Base-by-base conservation (phyloP, 2,888 invertebrate genomes). In the Arge pagana region DNA sequence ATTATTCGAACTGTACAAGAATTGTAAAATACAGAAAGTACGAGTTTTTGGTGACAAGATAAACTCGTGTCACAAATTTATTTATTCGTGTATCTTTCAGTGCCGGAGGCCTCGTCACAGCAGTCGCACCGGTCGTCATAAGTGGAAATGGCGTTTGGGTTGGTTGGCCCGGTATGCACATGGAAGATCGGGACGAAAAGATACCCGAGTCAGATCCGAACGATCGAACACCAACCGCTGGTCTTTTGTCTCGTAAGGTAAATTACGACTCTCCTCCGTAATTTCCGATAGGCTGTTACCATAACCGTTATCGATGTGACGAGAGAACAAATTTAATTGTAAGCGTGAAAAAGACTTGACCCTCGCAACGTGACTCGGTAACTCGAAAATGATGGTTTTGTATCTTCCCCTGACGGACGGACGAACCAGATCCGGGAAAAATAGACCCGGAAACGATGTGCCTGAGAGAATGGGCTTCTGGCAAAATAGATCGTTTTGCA, bases 31-130 rank as follows among this genome's bases (percentile, higher is more conserved):
- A n/a, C n/a, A n/a, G n/a, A n/a, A n/a, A n/a, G n/a, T n/a, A n/a
- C n/a, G n/a, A n/a, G n/a, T n/a, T n/a, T n/a, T n/a, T n/a, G n/a
- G n/a, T n/a, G n/a, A n/a, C n/a, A n/a, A n/a, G n/a, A n/a, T n/a
- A n/a, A n/a, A n/a, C n/a, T n/a, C n/a, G n/a, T n/a, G n/a, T n/a
- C n/a, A n/a, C n/a, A n/a, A 3, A 13, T 21, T 8, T 8, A 8
- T 4, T 33, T 3, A 18, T 35, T 36, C 28, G 53, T 51, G 45
- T 53, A 52, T 54, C 37, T 77, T 79, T 30, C 74, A 93, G 93
- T 76, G 93, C 93, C 71, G 93, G 93, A 53, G 93, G 93, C 50
- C 80, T 94, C 62, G 93, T 93, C 15, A 94, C 93, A 5, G 93
- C 93, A 0, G 93, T 94, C 6, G 93, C 93, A 18, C 93, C 93